A percentile compares a stretch with the other conserved stretches of the same genome.
Evolutionary conservation across 2,797 vertebrate species (phyloP).

Genomic region (Fistularia commersonii): DNA sequence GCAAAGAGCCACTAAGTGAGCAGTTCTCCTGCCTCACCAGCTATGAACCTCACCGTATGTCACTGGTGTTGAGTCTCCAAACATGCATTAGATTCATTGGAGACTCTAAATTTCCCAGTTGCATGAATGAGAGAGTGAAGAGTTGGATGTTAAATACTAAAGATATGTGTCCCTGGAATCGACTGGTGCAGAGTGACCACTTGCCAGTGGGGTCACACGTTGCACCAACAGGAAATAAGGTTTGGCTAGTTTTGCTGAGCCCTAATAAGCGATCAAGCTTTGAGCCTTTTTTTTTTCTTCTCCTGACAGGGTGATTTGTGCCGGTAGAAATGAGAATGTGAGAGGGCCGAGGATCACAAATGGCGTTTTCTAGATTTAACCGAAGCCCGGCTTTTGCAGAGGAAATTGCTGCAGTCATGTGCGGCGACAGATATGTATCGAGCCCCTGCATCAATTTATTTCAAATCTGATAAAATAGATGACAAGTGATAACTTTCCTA

Average conservation of each 20-base stretch:
- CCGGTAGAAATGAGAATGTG: conserved; percentile 59
- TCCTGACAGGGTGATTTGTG: conserved; percentile 65
- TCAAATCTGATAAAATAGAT: conserved; percentile 59
- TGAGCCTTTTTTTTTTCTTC: conserved; percentile 19
- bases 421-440: conserved; percentile 57
- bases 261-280: conserved; percentile 68
- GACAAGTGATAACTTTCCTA: too few relatives aligned
- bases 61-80: too few relatives aligned
- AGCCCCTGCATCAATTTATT: conserved; percentile 41
- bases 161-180: too few relatives aligned
- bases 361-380: conserved; percentile 59
- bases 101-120: too few relatives aligned
- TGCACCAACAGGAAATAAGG: conserved; percentile 68
- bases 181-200: too few relatives aligned
- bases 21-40: too few relatives aligned
- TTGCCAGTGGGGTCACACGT: too few relatives aligned
- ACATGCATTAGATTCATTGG: too few relatives aligned
- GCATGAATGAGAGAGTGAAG: too few relatives aligned
- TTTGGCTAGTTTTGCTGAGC: conserved; percentile 70
- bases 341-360: conserved; percentile 56
- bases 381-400: conserved; percentile 57
- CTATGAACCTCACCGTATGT: too few relatives aligned
- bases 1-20: too few relatives aligned
- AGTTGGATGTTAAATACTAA: too few relatives aligned
- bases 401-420: conserved; percentile 53